Evolutionary conservation across 2,888 invertebrate genomes (phyloP).

Genomic region (Amphipoea lucens): DNA sequence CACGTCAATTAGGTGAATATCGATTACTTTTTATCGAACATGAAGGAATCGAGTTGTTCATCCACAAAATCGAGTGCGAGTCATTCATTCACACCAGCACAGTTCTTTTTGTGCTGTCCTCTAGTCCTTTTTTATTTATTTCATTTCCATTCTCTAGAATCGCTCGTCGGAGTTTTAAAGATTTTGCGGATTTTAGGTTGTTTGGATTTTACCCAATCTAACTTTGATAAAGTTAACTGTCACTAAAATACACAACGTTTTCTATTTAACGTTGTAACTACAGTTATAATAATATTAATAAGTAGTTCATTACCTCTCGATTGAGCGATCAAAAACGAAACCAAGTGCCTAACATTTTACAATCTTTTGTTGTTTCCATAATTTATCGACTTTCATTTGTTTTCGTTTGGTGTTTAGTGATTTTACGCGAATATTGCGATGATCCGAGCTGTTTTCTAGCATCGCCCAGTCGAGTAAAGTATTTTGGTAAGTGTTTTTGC

Average conservation of each 20-base stretch:
- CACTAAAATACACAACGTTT: constrained; percentile 32
- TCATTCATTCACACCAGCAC: constrained; percentile 1
- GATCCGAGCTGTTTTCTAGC: constrained; percentile 90
- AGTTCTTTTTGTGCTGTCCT: constrained; percentile 4
- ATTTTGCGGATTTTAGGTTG: constrained; percentile 38
- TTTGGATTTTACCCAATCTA: constrained; percentile 27
- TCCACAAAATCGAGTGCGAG: constrained; percentile 1
- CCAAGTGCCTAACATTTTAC: constrained; percentile 79
- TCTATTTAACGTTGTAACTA: constrained; percentile 13
- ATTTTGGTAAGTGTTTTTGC: constrained; percentile 84
- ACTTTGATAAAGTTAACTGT: constrained; percentile 23
- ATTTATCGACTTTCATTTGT: constrained; percentile 71
- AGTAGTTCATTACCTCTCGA: constrained; percentile 38
- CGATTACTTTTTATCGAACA: background rate
- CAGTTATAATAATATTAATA: constrained; percentile 20
- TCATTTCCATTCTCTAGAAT: constrained; percentile 53
- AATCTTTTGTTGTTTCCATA: constrained; percentile 73
- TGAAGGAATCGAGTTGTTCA: background rate
- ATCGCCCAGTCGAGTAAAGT: constrained; percentile 83
- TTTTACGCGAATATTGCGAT: constrained; percentile 82
- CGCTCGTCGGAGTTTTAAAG: constrained; percentile 44
- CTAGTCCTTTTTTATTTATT: constrained; percentile 41
- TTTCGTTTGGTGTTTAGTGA: constrained; percentile 79
- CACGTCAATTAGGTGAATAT: background rate
- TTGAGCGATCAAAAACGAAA: constrained; percentile 74